These are phyloP conservation scores for Caenorhabditis inopinata DNA, from an alignment of 1,140 invertebrate species.

Conservation along the genomic window DNA sequence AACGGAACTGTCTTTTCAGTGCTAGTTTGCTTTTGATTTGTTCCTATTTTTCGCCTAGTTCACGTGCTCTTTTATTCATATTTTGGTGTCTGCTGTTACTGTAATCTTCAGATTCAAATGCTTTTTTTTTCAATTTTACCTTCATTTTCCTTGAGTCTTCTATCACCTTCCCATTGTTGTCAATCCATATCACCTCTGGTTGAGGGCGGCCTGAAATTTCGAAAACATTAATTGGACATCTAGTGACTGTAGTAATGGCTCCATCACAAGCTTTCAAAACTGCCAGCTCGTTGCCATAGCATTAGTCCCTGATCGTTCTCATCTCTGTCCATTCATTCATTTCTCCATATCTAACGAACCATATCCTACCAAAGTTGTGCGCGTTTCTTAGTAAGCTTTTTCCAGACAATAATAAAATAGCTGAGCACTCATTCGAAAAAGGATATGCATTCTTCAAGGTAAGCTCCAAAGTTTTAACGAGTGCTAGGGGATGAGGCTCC, in stretches of 20 bases:
- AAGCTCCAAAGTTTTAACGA: not conserved
- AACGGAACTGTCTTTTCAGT: too few relatives aligned
- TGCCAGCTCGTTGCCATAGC: too few relatives aligned
- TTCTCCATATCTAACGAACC: constrained; percentile 11
- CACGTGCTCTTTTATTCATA: too few relatives aligned
- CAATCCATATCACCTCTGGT: constrained; percentile 37
- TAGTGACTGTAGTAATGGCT: too few relatives aligned
- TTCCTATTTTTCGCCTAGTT: too few relatives aligned
- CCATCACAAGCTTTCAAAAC: too few relatives aligned
- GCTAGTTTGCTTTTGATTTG: too few relatives aligned
- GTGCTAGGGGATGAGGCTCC: too few relatives aligned
- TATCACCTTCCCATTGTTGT: constrained; percentile 36
- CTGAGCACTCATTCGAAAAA: not conserved
- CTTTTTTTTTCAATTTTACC: too few relatives aligned
- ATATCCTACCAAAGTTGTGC: not conserved
- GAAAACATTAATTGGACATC: too few relatives aligned
- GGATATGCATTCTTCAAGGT: constrained; percentile 23
- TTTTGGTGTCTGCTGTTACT: too few relatives aligned
- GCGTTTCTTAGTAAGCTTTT: not conserved
- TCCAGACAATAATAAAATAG: not conserved
- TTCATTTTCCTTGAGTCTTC: constrained; percentile 40
- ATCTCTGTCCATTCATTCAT: constrained; percentile 5
- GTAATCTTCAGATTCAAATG: too few relatives aligned
- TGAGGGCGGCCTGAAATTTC: constrained; percentile 20
- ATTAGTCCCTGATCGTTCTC: not conserved